Evolutionary conservation across 2,888 invertebrate genomes (phyloP), one percentile per base, ranked within the genome.

Genomic region (Fragum sueziense): DNA sequence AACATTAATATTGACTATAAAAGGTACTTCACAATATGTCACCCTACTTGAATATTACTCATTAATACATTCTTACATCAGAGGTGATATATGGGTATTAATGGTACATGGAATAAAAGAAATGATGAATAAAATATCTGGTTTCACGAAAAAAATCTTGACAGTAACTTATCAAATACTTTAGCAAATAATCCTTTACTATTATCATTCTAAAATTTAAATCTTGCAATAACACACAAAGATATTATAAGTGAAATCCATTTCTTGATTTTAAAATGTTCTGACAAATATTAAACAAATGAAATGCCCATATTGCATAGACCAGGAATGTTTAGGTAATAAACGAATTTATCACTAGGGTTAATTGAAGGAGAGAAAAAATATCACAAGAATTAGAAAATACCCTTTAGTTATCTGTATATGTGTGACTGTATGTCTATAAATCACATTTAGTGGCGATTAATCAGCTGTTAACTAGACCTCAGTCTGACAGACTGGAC

Each of bases 391-490:
- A 47, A 14, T n/a, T n/a, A 47, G 47, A 27, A 57, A 27, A 57
- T 25, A 57, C 25, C 14, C 57, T 31, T n/a, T n/a, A n/a, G n/a
- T 33, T 33, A 41, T 65, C 41, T 34, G 41, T 65, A 22, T 41
- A 41, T 65, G 65, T 65, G 65, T 65, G 65, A 65, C 37, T 27
- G 41, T 11, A 2, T 41, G 7, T 22, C 27, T 37, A 65, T 65
- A 65, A 65, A 65, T 65, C 65, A 65, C 65, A 41, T 65, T 65
- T 65, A 65, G 31, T 27, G 52, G 47, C 61, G 59, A 70, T 79
- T 74, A 70, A 79, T 79, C 79, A 79, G 31, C 34, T 54, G 54
- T 34, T 74, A 79, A 79, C 74, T 65, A 79, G 75, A 72, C 79
- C 75, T 67, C 59, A 62, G 71, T n/a, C 75, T 69, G 79, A 54